Percentiles rank a stretch among this genome's conserved stretches.
phyloP scores from a whole-genome alignment of 2,888 invertebrate genomes.

The Proisotoma minuta region DNA sequence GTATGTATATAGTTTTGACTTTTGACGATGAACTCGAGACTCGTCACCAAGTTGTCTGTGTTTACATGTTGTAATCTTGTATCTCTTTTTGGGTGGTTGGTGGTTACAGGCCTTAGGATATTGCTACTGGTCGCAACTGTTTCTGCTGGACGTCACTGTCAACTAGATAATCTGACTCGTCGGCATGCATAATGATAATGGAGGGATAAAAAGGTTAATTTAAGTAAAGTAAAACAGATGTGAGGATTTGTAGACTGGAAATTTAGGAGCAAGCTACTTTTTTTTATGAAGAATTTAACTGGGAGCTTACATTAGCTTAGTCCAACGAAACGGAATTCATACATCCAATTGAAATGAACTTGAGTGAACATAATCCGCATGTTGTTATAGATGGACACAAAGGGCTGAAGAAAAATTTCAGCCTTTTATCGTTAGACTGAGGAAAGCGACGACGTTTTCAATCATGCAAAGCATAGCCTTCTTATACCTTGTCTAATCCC shows the following conservation, averaged over 20 bases:
- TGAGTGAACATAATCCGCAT: background rate
- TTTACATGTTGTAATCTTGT: background rate
- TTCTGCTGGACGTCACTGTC: slow-evolving; percentile 11
- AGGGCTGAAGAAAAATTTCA: background rate
- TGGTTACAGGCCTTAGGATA: too few species aligned
- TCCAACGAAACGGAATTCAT: too few species aligned
- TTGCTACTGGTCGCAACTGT: slow-evolving; percentile 7
- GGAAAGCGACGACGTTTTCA: slow-evolving; percentile 24
- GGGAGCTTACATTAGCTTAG: too few species aligned
- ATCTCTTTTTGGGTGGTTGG: background rate
- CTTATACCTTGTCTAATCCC: slow-evolving; percentile 27
- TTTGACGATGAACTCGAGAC: too few species aligned
- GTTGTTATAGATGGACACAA: background rate
- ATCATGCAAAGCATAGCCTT: slow-evolving; percentile 22
- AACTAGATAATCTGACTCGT: background rate
- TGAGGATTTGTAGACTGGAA: slow-evolving; percentile 1
- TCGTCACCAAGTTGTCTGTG: slow-evolving; percentile 11
- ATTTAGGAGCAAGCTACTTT: background rate
- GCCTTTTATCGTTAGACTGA: background rate
- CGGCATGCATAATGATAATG: background rate
- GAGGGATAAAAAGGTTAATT: slow-evolving; percentile 3
- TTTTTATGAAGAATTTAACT: too few species aligned
- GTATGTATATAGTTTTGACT: too few species aligned
- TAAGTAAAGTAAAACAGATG: slow-evolving; percentile 6
- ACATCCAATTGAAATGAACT: too few species aligned